Evolutionary conservation across 2,888 invertebrate genomes (phyloP), one percentile per base, ranked within the genome.

Genomic region (Acanthacorydalis orientalis): DNA sequence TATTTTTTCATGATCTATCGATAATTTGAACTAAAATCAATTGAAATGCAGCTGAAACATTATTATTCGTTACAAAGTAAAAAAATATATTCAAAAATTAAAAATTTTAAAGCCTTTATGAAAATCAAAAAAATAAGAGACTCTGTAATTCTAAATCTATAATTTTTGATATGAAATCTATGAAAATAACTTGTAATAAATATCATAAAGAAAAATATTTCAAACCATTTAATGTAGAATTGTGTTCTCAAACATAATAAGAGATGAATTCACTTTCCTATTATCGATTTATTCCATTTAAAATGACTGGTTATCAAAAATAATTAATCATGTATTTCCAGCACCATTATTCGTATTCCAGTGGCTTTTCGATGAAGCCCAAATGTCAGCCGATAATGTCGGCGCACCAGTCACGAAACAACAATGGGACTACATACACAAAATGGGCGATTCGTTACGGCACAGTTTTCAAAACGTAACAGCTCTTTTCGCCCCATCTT

Each of bases 311-410:
- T n/a, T n/a, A n/a, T n/a, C n/a, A n/a, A n/a, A n/a, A n/a, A n/a
- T n/a, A n/a, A n/a, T n/a, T n/a, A n/a, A n/a, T n/a, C n/a, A n/a
- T 41, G 38, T 40, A 38, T 48, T 60, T 64, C 39, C 64, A 79
- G 92, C 87, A 45, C 90, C 92, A 0, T 72, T 93, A 31, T 95
- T 93, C 63, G 83, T 95, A 23, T 89, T 93, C 62, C 93, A 93
- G 74, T 92, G 91, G 79, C 72, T 93, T 44, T 93, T 91, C 63
- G 93, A 95, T 63, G 91, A 92, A 60, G 92, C 92, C 3, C 93
- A 93, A 69, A 81, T 95, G 74, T 80, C 86, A 32, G 90, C 87
- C 0, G 90, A 91, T 63, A 92, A 92, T 57, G 88, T 93, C 1
- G 86, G 88, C 0, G 80, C 88, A 0, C 91, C 91, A 1, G 80